Evolutionary conservation across 1,140 invertebrate genomes (phyloP), one percentile per base, ranked within the genome.

Genomic region (Drosophila takahashii): DNA sequence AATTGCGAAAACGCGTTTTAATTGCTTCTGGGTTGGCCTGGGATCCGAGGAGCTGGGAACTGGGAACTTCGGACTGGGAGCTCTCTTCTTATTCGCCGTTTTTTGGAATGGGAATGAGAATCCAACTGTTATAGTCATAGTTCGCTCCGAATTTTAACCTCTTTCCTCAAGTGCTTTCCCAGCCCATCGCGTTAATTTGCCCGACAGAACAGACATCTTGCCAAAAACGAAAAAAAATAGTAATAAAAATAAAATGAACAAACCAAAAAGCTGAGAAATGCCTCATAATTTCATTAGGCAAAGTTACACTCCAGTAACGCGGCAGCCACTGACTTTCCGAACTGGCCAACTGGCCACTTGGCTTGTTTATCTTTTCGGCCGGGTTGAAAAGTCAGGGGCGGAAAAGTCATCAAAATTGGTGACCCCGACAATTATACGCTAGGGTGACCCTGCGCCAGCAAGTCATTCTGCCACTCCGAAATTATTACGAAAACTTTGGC

Each of bases 1-100:
- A 87, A 87, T 87, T 87, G 84, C 84, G 84, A 87, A 87, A 87
- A 87, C 84, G 84, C 84, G 84, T 87, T 87, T 87, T 87, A 87
- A 87, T 87, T 87, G 84, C 84, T 87, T 87, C 65, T 87, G 75
- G 64, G 57, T 64, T 48, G 57, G 61, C 66, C 54, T 57, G 73
- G 75, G 53, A 44, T 52, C 62, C 52, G 59, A 52, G 56, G 15
- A 44, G 16, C 41, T 44, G 41, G 41, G 41, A 44, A 22, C 39
- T 22, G 18, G 56, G 36, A 39, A 41, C 18, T 60, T n/a, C n/a
- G 44, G 51, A 22, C 27, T 29, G 27, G 27, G 27, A 29, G 27
- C 27, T 29, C 2, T 2, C 27, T 71, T 72, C 54, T 50, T 53
- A 52, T 45, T 45, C 22, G 53, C 26, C 53, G 22, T 22, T 22